Evolutionary conservation across 2,888 invertebrate species (phyloP).

Genomic region (Adineta ricciae): DNA sequence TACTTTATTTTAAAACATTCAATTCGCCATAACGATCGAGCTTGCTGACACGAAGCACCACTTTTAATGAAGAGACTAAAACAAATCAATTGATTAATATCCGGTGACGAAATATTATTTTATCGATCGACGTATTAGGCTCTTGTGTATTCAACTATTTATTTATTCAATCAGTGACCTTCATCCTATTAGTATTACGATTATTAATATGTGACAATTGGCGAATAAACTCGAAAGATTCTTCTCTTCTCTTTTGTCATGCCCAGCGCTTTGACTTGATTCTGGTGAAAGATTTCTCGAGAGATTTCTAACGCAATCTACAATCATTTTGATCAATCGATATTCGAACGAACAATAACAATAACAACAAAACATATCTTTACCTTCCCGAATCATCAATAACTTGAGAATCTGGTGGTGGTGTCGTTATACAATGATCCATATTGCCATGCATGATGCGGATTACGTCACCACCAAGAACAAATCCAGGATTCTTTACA

Average conservation of each 20-base stretch:
- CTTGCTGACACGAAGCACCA: slow-evolving; percentile 93
- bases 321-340: no score
- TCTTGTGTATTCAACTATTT: neutral
- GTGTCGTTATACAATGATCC: slow-evolving; percentile 96
- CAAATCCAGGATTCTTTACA: slow-evolving; percentile 89
- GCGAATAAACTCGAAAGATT: neutral
- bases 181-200: neutral
- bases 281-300: neutral
- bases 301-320: neutral
- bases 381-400: slow-evolving; percentile 18
- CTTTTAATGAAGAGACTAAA: slow-evolving; percentile 94
- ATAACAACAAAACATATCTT: neutral
- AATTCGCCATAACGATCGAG: slow-evolving; percentile 88
- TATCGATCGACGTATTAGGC: neutral
- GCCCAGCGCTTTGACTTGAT: neutral
- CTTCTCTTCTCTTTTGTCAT: neutral
- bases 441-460: slow-evolving; percentile 88
- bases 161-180: neutral
- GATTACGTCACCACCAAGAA: slow-evolving; percentile 94
- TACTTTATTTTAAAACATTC: slow-evolving; percentile 84
- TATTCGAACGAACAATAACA: neutral
- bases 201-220: neutral
- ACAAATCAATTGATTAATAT: neutral
- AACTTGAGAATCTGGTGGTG: slow-evolving; percentile 59
- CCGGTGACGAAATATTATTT: no score